Evolutionary conservation across 2,113 vertebrate genomes (phyloP).

Genomic region (Crocuta crocuta): DNA sequence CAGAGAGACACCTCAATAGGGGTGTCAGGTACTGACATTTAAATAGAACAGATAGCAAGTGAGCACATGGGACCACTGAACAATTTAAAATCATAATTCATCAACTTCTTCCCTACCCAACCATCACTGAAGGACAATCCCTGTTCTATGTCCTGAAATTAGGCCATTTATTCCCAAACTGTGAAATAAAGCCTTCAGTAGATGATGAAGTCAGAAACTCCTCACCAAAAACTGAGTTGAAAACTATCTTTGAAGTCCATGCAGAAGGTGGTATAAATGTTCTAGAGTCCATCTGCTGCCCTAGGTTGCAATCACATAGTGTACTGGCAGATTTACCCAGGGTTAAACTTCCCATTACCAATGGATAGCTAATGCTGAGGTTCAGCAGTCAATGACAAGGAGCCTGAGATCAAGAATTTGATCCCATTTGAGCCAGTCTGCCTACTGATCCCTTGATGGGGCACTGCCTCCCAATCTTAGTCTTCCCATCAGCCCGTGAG

Average conservation of each 20-base stretch:
- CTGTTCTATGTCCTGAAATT: background rate
- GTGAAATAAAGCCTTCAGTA: background rate
- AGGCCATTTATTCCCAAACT: background rate
- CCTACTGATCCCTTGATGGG: background rate
- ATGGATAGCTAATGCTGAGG: background rate
- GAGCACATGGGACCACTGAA: background rate
- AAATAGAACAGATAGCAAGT: background rate
- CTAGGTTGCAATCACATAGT: background rate
- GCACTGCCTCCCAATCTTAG: background rate
- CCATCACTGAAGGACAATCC: background rate
- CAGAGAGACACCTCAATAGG: background rate
- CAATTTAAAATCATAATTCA: background rate
- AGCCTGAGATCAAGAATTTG: background rate
- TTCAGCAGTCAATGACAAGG: background rate
- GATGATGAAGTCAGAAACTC: background rate
- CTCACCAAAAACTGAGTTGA: background rate
- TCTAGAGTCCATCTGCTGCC: background rate
- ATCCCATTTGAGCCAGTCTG: background rate
- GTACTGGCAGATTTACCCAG: background rate
- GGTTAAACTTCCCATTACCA: background rate
- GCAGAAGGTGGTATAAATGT: background rate
- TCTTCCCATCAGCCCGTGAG: background rate
- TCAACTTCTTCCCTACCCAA: background rate
- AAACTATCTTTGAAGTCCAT: background rate
- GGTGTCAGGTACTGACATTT: background rate